Conservation (phyloP, 2,888 invertebrate species). For the Trichogramma dendrolimi region DNA sequence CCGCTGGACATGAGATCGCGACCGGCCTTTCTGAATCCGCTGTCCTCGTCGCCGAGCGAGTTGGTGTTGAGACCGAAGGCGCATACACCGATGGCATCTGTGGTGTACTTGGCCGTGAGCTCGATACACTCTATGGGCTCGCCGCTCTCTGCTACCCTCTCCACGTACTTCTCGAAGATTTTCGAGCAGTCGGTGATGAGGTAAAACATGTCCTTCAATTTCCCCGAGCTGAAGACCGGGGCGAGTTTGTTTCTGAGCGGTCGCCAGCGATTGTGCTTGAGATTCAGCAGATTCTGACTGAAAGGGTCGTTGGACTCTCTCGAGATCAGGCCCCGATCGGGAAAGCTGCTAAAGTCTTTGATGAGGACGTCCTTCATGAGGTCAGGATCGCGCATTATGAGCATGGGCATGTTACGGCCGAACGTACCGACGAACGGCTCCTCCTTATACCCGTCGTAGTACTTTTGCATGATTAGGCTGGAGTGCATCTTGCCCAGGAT, state of each 20-base stretch:
- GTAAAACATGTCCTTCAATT: slow-evolving; percentile 52
- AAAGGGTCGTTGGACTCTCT: neutral
- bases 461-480: slow-evolving; percentile 41
- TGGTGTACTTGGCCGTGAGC: slow-evolving; percentile 48
- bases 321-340: neutral
- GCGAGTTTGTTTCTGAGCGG: slow-evolving; percentile 50
- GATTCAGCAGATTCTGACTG: neutral
- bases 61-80: slow-evolving; percentile 52
- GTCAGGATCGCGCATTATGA: slow-evolving; percentile 2
- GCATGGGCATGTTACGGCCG: neutral
- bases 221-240: slow-evolving; percentile 55
- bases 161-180: slow-evolving; percentile 41
- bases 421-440: slow-evolving; percentile 30
- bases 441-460: slow-evolving; percentile 27
- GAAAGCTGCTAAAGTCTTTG: neutral
- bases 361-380: slow-evolving; percentile 7
- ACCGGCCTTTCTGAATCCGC: slow-evolving; percentile 46
- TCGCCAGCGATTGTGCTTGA: slow-evolving; percentile 50
- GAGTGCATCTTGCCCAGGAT: slow-evolving; percentile 37
- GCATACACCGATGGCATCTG: slow-evolving; percentile 52
- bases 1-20: slow-evolving; percentile 34
- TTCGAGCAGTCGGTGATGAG: slow-evolving; percentile 45
- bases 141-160: slow-evolving; percentile 25
- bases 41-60: slow-evolving; percentile 43
- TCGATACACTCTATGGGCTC: slow-evolving; percentile 38